phyloP scores from a whole-genome alignment of 1,140 invertebrate species.

The Penaeus indicus region DNA sequence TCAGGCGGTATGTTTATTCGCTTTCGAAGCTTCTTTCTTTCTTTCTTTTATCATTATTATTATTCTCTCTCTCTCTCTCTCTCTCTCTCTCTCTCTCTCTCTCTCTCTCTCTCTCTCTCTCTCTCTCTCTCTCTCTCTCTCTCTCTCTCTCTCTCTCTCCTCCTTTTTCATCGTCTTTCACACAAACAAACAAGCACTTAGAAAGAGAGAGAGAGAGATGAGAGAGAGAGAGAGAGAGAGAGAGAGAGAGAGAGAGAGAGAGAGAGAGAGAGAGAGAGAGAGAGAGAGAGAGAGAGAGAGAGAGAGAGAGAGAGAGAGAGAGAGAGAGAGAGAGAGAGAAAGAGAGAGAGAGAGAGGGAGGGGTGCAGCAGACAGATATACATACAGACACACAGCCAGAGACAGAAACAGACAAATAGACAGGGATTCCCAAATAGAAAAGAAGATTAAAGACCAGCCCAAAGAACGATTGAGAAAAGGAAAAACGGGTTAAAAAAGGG shows the following conservation, averaged over 20 bases:
- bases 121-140: slow-evolving; percentile 13
- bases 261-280: neutral
- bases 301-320: neutral
- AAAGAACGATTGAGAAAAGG: too few species aligned
- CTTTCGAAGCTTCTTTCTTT: too few species aligned
- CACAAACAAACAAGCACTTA: too few species aligned
- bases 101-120: slow-evolving; percentile 7
- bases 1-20: too few species aligned
- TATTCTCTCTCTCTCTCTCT: neutral
- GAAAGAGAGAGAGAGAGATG: neutral
- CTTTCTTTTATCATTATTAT: too few species aligned
- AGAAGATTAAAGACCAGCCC: too few species aligned
- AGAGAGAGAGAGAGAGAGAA: neutral
- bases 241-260: neutral
- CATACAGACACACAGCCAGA: slow-evolving; percentile 15
- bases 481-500: neutral
- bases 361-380: neutral
- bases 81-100: slow-evolving; percentile 10
- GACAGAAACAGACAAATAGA: slow-evolving; percentile 22
- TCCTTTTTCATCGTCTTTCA: too few species aligned
- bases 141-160: neutral
- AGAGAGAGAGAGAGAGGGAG: neutral
- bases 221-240: neutral
- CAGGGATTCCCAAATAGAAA: neutral
- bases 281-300: neutral